A percentile compares a stretch with the other conserved stretches of the same genome.
Evolutionary conservation across 2,797 vertebrate species (phyloP).

Genomic region (Garrulus glandarius): DNA sequence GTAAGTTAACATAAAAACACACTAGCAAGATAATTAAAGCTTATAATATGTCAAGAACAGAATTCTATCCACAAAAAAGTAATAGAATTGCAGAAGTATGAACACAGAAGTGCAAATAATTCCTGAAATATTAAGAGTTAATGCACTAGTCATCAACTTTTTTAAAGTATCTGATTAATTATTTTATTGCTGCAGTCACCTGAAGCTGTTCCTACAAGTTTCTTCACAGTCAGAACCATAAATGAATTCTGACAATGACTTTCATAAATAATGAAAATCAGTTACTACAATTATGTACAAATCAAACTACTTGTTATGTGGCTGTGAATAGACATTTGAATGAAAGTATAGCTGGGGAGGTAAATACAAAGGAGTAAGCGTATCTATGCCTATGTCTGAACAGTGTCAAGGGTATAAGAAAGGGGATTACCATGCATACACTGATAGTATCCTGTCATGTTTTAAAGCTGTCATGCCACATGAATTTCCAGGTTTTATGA

Average conservation of each 20-base stretch:
- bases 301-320: constrained; percentile 67
- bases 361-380: neutral
- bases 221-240: constrained; percentile 51
- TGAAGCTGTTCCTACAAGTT: constrained; percentile 42
- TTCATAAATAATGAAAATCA: constrained; percentile 70
- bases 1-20: neutral
- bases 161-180: constrained; percentile 60
- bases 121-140: constrained; percentile 11
- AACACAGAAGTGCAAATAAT: neutral
- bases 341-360: neutral
- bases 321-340: constrained; percentile 31
- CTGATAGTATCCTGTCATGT: neutral
- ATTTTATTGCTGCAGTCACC: constrained; percentile 57
- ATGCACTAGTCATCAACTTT: neutral
- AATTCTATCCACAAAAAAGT: neutral
- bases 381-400: neutral
- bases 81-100: neutral
- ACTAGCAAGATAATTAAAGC: neutral
- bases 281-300: constrained; percentile 68
- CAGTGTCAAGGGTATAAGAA: neutral
- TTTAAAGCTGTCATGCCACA: neutral
- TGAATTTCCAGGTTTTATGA: neutral
- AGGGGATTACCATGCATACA: neutral
- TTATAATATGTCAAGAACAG: neutral
- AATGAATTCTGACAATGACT: constrained; percentile 68